Base-by-base conservation (phyloP, 2,888 invertebrate species). In the Lagria hirta region DNA sequence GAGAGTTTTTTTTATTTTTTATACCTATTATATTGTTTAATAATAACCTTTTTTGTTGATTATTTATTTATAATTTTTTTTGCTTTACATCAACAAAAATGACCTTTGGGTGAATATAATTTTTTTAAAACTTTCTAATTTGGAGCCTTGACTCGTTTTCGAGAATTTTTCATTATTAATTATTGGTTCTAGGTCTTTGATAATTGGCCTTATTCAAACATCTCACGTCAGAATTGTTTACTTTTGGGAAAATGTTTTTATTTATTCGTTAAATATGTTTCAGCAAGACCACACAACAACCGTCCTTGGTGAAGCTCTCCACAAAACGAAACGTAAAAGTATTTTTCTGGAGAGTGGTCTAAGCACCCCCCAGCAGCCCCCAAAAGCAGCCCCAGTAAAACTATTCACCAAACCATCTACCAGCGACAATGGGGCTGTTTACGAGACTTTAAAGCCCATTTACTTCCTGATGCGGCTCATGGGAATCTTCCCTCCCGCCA, bases 401-500 rank as follows among this genome's bases (percentile, higher is more conserved):
- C 13, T 49, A 44, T 34, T 55, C 18, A 27, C 45, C 30, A 49
- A 56, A 21, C 43, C 10, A 43, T 49, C 36, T 17, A 49, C n/a
- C 6, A 43, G 20, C 11, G 20, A 7, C 28, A 17, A 34, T 35
- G 73, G 71, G 34, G 60, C 73, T 7, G 67, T 76, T 51, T 75
- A 72, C 54, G 68, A 70, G 12, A 66, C 66, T 5, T 61, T 78
- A 44, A 73, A 71, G 13, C 76, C 78, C 0, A 67, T 76, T 5
- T 67, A 73, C 43, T 65, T 64, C 50, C 65, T 76, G 24, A 54
- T 76, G 32, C 74, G 80, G 13, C 49, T 76, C 1, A 73, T 84
- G 69, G 85, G 84, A 1, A 77, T 81, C 0, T 72, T 83, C 34
- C 85, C 85, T 0, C 68, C 84, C 24, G 76, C 75, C 1, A 73